phyloP scores from a whole-genome alignment of 1,140 invertebrate genomes.

The Bactericera cockerelli region DNA sequence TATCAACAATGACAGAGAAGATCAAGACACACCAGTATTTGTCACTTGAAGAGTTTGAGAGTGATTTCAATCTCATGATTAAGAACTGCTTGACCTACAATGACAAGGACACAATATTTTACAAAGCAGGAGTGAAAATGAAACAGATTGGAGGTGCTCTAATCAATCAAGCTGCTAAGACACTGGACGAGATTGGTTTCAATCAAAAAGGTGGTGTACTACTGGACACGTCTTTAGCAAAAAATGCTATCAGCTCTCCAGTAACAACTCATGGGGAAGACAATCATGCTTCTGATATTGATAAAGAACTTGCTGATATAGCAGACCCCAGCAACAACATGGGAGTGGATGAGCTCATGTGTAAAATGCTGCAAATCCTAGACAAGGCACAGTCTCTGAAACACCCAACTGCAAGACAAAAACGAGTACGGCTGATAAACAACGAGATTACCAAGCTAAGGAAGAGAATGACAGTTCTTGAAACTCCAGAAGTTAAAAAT shows the following conservation, averaged over 20 bases:
- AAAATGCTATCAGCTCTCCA: slow-evolving; percentile 19
- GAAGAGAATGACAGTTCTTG: background rate
- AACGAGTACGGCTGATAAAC: slow-evolving; percentile 36
- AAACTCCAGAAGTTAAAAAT: no score
- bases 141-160: slow-evolving; percentile 59
- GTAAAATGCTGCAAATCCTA: slow-evolving; percentile 36
- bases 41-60: slow-evolving; percentile 61
- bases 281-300: slow-evolving; percentile 33
- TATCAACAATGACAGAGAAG: slow-evolving; percentile 73
- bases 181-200: slow-evolving; percentile 49
- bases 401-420: slow-evolving; percentile 29
- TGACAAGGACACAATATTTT: slow-evolving; percentile 76
- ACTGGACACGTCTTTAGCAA: slow-evolving; percentile 14
- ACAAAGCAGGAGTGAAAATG: slow-evolving; percentile 70
- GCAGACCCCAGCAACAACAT: slow-evolving; percentile 18
- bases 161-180: slow-evolving; percentile 58
- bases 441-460: slow-evolving; percentile 33
- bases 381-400: slow-evolving; percentile 36
- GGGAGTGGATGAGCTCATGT: slow-evolving; percentile 29
- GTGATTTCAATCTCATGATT: slow-evolving; percentile 87
- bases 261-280: slow-evolving; percentile 25
- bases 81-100: slow-evolving; percentile 90
- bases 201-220: slow-evolving; percentile 25
- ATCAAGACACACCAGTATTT: slow-evolving; percentile 36
- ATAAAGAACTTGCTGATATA: slow-evolving; percentile 28